Base-by-base conservation (phyloP, 2,888 invertebrate genomes). In the Stomorhina lunata region DNA sequence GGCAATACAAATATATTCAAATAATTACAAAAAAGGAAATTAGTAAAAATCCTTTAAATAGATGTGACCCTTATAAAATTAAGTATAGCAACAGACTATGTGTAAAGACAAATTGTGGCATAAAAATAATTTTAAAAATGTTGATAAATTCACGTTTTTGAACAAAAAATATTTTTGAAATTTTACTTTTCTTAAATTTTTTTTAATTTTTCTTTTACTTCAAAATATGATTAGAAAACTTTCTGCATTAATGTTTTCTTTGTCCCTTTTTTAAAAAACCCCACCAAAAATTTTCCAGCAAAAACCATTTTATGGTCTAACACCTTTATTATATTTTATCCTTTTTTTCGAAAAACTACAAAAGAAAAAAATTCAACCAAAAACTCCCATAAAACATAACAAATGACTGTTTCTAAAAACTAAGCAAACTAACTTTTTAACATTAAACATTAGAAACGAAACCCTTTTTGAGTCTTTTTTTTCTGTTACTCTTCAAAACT, bases 381-480 rank as follows among this genome's bases (percentile, higher is more conserved):
- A 12, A 73, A 84, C 80, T 77, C 73, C 80, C 75, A 82, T 82
- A 84, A 88, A 86, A 85, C 85, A 88, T 88, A 88, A 88, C 87
- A 88, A 88, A 88, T 88, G 87, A 86, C 86, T 82, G 65, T 82
- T 78, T 50, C 57, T 43, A 63, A 68, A 81, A 72, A 81, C 81
- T 88, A 87, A 88, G 87, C 87, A 89, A 84, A 81, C 78, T 83
- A 85, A 85, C 84, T 85, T 84, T 80, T 83, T 76, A 84, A 79
- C 77, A 76, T 82, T 76, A 79, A 76, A 78, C 72, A 81, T 77
- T 77, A 76, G n/a, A n/a, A n/a, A n/a, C 79, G 75, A 75, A 82
- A 82, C 71, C 82, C 75, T 61, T 81, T 80, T 73, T 53, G 53
- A 15, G 12, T 2, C 10, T 22, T 48, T n/a, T 25, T 37, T 32